Base-by-base conservation (phyloP, 2,797 vertebrate genomes). In the Tangara arthus region DNA sequence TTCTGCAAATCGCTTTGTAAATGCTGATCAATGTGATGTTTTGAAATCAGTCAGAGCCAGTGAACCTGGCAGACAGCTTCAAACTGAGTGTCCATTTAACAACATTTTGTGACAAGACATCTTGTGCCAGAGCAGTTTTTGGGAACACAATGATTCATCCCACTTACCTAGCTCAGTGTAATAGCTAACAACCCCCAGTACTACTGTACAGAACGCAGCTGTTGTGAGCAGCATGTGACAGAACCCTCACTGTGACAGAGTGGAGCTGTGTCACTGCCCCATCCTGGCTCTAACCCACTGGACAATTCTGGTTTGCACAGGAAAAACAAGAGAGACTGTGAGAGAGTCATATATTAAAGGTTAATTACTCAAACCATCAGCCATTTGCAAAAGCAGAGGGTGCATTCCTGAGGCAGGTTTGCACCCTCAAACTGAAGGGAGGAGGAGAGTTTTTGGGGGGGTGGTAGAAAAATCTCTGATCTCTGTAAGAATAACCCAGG, bases 1-100 rank as follows among this genome's bases (percentile, higher is more conserved):
- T 85, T 82, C 89, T 71, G 68, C 61, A 92, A 92, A 78, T 80
- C 47, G 47, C 68, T 85, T 64, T 89, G 64, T 37, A 90, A 82
- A 87, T 71, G 44, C 20, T 92, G 87, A 92, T 92, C 0, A 0
- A 30, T 55, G 71, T 52, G 57, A 68, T 59, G 57, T 69, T 93
- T 91, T 55, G 35, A 83, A 93, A 91, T 55, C 69, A 75, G 52
- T 42, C 75, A 80, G 89, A 89, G 76, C 22, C 3, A 7, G 30
- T 8, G 37, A 92, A 80, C 65, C 34, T 55, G 75, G 77, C 60
- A 92, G 60, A 70, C 56, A 87, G 44, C 20, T 81, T 89, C 61
- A 53, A 60, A 59, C 60, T 76, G 60, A 72, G 63, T 24, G 44
- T 53, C 56, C 50, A 57, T 53, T 85, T 73, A 55, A 73, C 28